Conservation (phyloP, 2,888 invertebrate genomes). For the Epiblema foenella region DNA sequence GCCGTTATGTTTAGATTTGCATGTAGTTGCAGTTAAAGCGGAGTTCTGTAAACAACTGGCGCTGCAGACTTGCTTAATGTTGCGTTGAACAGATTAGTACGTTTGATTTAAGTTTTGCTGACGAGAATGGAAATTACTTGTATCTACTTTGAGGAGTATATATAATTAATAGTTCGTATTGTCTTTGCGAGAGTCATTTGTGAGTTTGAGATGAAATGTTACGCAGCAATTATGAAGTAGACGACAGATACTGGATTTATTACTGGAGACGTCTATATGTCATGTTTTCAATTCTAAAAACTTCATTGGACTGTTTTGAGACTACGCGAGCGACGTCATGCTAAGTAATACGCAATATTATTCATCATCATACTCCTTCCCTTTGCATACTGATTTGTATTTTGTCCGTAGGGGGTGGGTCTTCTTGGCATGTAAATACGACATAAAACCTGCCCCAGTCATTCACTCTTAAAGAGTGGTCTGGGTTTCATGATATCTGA, state of each 20-base stretch:
- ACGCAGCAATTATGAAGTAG: background rate
- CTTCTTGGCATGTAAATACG: no score
- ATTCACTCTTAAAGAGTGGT: background rate
- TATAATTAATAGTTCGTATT: slow-evolving; percentile 15
- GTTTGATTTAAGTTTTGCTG: slow-evolving; percentile 35
- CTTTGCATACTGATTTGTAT: background rate
- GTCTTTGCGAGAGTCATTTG: slow-evolving; percentile 6
- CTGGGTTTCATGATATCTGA: background rate
- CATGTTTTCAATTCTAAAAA: no score
- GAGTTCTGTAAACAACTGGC: slow-evolving; percentile 21
- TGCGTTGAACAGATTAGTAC: slow-evolving; percentile 29
- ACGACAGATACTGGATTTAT: background rate
- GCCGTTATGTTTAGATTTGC: slow-evolving; percentile 32
- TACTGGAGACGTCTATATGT: no score
- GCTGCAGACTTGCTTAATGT: slow-evolving; percentile 33
- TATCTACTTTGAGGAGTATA: background rate
- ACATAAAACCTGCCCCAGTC: background rate
- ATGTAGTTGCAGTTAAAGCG: slow-evolving; percentile 31
- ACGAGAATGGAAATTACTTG: slow-evolving; percentile 38
- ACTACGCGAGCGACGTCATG: no score
- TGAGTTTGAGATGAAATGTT: background rate
- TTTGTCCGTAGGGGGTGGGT: background rate
- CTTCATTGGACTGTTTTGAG: no score
- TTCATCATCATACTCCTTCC: no score
- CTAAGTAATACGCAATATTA: no score